Evolutionary conservation across 2,113 vertebrate genomes (phyloP), one percentile per base, ranked within the genome.

Genomic region (Gobio gobio): DNA sequence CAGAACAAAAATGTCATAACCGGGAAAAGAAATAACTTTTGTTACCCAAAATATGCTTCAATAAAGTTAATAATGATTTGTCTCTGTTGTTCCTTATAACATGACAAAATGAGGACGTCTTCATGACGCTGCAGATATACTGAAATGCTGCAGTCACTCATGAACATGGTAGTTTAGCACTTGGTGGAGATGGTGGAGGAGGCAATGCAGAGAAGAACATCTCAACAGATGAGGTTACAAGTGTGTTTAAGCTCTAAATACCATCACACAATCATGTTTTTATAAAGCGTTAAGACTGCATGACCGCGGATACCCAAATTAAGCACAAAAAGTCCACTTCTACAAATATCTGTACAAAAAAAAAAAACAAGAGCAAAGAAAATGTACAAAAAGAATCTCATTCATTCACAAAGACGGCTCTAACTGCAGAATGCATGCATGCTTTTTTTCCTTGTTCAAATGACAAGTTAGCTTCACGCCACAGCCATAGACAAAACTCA

Each of bases 341-440:
- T 93, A 94, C 94, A 92, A 93, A 92, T 91, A 93, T 82, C 92
- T 94, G 91, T 94, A 94, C 93, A 93, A 92, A 93, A 93, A 87
- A 61, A 45, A 29, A n/a, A 47, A 83, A 83, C 83, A 54, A 26
- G 86, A 86, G 89, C 85, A 89, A 87, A 85, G 83, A 16, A 33
- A 70, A 33, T 83, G 40, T 36, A 86, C 87, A 88, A 88, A 90
- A 87, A 89, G 87, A 90, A 90, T 84, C 86, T 94, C 92, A 93
- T 94, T 92, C 94, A 92, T 93, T 92, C 92, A 93, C 92, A 12
- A 82, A 92, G 90, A 93, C 90, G 88, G 93, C 93, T 94, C 91
- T 91, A 92, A 90, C 70, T 61, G 87, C 91, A 93, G 92, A 91
- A 89, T 89, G 93, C 93, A 94, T 94, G 93, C 93, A 94, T 82